Evolutionary conservation across 2,113 vertebrate species (phyloP).

Genomic region (Sinocyclocheilus anshuiensis): DNA sequence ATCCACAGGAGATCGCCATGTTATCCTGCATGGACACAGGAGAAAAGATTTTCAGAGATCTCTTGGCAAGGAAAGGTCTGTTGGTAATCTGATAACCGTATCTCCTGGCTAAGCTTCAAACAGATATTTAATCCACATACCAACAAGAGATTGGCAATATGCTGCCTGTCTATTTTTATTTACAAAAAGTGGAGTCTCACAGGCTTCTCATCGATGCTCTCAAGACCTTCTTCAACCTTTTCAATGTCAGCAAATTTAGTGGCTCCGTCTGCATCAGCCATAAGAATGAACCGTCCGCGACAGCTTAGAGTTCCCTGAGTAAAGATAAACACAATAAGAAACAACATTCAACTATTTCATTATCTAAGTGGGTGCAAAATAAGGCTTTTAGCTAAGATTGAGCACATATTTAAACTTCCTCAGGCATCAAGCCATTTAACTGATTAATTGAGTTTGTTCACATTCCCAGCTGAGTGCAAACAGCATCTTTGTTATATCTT

Average conservation of each 20-base stretch:
- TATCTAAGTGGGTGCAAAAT: not conserved
- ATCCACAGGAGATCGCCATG: constrained; percentile 95
- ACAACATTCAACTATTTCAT: too few relatives aligned
- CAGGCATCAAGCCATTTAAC: not conserved
- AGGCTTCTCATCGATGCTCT: constrained; percentile 80
- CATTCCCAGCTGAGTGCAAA: not conserved
- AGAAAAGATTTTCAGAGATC: not conserved
- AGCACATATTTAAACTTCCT: not conserved
- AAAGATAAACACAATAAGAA: not conserved
- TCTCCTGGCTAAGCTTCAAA: not conserved
- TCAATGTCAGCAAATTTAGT: constrained; percentile 92
- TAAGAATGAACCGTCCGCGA: constrained; percentile 85
- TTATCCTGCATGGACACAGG: constrained; percentile 75
- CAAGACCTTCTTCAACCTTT: constrained; percentile 88
- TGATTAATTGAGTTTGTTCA: not conserved
- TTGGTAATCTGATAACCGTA: not conserved
- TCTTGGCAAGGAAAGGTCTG: not conserved
- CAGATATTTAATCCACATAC: not conserved
- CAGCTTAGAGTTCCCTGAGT: constrained; percentile 86
- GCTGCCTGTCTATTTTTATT: not conserved
- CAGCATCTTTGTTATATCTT: not conserved
- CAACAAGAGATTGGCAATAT: not conserved
- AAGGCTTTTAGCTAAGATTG: not conserved
- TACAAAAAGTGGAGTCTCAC: constrained; percentile 66
- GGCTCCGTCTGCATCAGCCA: constrained; percentile 97